Conservation (phyloP, 2,888 invertebrate genomes). For the Platycheirus rosarum region DNA sequence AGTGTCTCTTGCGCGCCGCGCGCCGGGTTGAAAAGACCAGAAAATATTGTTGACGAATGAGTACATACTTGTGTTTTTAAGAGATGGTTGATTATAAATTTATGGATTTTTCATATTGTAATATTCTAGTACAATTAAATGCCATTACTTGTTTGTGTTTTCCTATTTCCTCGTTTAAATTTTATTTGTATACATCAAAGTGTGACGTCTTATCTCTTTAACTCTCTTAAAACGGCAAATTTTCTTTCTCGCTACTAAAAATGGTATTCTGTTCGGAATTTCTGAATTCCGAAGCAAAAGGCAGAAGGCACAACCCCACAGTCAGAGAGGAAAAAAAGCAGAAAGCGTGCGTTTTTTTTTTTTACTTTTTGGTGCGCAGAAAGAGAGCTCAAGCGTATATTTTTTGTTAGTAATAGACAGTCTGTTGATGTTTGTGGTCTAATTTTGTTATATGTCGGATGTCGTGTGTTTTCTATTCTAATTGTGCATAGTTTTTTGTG, state of each 20-base stretch:
- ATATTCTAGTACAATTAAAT: conserved; percentile 40
- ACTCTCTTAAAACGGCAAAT: conserved; percentile 26
- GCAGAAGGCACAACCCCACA: conserved; percentile 10
- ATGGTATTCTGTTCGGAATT: no score
- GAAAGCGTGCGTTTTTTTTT: conserved; percentile 26
- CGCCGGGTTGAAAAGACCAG: background rate
- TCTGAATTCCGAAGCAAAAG: conserved; percentile 9
- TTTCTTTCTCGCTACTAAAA: conserved; percentile 6
- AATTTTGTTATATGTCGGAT: conserved; percentile 67
- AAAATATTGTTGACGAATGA: conserved; percentile 19
- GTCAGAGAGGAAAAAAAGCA: background rate
- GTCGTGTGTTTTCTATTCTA: conserved; percentile 39
- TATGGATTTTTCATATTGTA: conserved; percentile 66
- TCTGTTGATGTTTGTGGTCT: conserved; percentile 74
- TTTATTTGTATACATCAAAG: conserved; percentile 57
- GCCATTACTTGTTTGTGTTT: conserved; percentile 43
- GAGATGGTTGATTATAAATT: conserved; percentile 46
- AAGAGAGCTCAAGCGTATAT: conserved; percentile 32
- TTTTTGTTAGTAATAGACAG: conserved; percentile 73
- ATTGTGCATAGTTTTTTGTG: conserved; percentile 54
- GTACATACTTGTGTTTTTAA: conserved; percentile 42
- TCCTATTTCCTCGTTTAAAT: conserved; percentile 6
- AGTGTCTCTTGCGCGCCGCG: conserved; percentile 37
- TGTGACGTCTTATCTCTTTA: conserved; percentile 37
- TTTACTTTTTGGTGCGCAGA: background rate